Evolutionary conservation across 2,113 vertebrate species (phyloP), one percentile per base, ranked within the genome.

Genomic region (Arothron firmamentum): DNA sequence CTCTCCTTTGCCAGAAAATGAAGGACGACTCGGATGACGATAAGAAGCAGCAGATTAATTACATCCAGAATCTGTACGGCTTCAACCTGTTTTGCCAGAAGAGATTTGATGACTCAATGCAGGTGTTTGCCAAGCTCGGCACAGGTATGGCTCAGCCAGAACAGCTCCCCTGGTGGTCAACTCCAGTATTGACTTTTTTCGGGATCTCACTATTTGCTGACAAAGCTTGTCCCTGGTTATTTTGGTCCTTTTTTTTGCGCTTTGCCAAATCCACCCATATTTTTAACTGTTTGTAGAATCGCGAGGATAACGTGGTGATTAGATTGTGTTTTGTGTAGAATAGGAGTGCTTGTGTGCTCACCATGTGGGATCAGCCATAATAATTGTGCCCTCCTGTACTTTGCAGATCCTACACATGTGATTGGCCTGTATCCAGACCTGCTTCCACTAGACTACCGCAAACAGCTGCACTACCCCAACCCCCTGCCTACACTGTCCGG

Each of bases 81-180:
- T 99, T 99, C 87, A 97, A 99, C 75, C 93, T 98, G 62, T 99
- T 98, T 79, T 98, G 96, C 84, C 97, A 99, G 90, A 98, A 98
- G 78, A 94, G 94, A 69, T 99, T 99, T 67, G 96, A 99, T 75
- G 96, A 99, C 67, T 99, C 97, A 20, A 99, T 99, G 97, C 94
- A 97, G 83, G 96, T 95, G 63, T 99, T 99, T 80, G 94, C 96
- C 62, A 99, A 98, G 73, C 93, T 99, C 19, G 96, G 96, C 73
- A 99, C 97, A 93, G 97, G 97, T 99, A 85, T 81, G 66, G 21
- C 14, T 46, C 43, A 13, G 14, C 21, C 48, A 14, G 0, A 1
- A 17, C 42, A 31, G 12, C 1, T 18, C 7, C n/a, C 47, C 19
- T 47, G 38, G 25, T 28, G 25, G 25, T 28, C 25, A 5, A 28